Base-by-base conservation (phyloP, 2,113 vertebrate species). In the Bufo gargarizans region DNA sequence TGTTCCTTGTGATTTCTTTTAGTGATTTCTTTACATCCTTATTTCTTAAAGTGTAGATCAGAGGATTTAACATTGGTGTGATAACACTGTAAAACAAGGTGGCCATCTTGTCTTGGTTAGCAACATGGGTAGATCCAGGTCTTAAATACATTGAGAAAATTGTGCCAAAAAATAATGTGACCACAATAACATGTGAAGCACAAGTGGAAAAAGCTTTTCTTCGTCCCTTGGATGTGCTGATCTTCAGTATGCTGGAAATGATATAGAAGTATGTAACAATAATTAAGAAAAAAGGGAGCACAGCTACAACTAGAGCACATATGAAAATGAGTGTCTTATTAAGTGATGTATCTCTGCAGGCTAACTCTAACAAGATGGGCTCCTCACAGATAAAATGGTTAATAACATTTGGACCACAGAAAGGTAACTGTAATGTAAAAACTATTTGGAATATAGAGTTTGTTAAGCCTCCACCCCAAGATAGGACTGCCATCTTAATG, bases 61-160 rank as follows among this genome's bases (percentile, higher is more conserved):
- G 43, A 6, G 71, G 71, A 6, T 72, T 72, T 72, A 72, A 47
- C 71, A 72, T 72, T 7, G 71, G 71, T 16, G 71, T 72, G 33
- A 72, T 72, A 16, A 72, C 71, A 47, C 71, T 72, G 8, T 72
- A 72, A 43, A 72, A 72, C 14, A 72, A 47, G 43, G 71, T 72
- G 71, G 71, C 71, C 71, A 72, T 72, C 43, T 47, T 72, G 71
- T 72, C 71, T 47, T 72, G 71, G 71, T 72, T 72, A 7, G 33
- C 43, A 47, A 72, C 71, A 47, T 74, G 71, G 49, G 9, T 49
- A 47, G 71, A 3, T 49, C 71, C 71, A 74, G 45, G 71, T 49
- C 45, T 47, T 19, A 74, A 74, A 49, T 74, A 74, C 16, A 47
- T 74, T 47, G 43, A 45, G 71, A 72, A 72, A 72, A 72, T 72